phyloP scores from a whole-genome alignment of 2,888 invertebrate species.

The Sminthurinus aureus region DNA sequence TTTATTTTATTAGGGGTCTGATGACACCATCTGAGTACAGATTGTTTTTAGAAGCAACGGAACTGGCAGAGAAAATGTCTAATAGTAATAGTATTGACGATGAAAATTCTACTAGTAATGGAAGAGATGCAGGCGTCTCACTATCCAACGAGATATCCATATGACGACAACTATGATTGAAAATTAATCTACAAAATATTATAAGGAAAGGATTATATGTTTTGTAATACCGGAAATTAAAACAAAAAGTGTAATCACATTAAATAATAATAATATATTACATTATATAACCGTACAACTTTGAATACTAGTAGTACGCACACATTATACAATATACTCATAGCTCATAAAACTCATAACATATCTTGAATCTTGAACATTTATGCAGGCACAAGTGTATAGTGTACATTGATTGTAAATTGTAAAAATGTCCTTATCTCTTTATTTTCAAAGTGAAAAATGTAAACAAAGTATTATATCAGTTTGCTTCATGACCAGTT shows the following conservation, averaged over 20 bases:
- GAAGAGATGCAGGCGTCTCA: slow-evolving; percentile 35
- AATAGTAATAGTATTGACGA: not conserved
- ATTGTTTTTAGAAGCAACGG: slow-evolving; percentile 53
- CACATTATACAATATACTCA: no score
- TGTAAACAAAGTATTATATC: no score
- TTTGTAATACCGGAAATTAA: no score
- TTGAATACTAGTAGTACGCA: not conserved
- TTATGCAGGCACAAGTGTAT: no score
- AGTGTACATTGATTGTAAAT: no score
- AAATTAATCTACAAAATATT: not conserved
- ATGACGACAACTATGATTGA: not conserved
- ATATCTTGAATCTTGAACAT: no score
- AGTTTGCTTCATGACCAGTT: no score
- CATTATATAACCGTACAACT: not conserved
- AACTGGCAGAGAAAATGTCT: slow-evolving; percentile 38
- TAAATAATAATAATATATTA: no score
- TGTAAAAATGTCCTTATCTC: no score
- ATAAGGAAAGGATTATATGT: not conserved
- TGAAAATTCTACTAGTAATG: not conserved
- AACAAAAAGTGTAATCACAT: not conserved
- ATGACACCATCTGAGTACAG: slow-evolving; percentile 58
- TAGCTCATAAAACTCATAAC: no score
- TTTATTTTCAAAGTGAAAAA: no score
- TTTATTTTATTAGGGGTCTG: slow-evolving; percentile 50
- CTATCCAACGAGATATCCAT: not conserved